Evolutionary conservation across 2,888 invertebrate genomes (phyloP), one percentile per base, ranked within the genome.

Genomic region (Mythimna albipuncta): DNA sequence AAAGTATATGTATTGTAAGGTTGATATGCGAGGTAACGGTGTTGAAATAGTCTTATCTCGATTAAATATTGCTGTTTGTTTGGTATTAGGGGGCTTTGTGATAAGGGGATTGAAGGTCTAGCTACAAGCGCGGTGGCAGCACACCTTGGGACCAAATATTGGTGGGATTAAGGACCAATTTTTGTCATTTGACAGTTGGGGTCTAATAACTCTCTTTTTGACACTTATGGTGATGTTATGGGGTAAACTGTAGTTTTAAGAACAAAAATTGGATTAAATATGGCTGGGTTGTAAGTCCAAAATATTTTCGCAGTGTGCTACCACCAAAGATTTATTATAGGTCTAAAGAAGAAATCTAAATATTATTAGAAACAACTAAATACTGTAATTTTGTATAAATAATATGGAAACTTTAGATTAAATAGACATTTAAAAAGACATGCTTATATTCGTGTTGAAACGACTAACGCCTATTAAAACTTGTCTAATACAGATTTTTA

Each of bases 121-220:
- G 71, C 83, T 81, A 81, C 79, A 83, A 83, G 77, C 76, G 50
- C 7, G 62, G 81, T 77, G 68, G 66, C 68, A 57, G 70, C 84
- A 81, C 64, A 83, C 70, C 7, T 21, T 65, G 62, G n/a, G 66
- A 72, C 32, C 59, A 57, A 65, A 3, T 35, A 9, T 63, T 35
- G 21, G 7, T 63, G 13, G 50, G 1, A 4, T n/a, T 2, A 13
- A 13, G 35, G 21, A 64, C 50, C 50, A 63, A 13, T 35, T 0
- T 16, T 35, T 55, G 55, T 19, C 47, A 47, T 47, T 47, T 19
- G 47, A 19, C 47, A 16, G 16, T 47, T 19, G 6, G 16, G 47
- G 6, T 6, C 16, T 47, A 47, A 47, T 19, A 47, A 47, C 16
- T 6, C 16, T 19, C 16, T 16, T 19, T 47, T 47, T 47, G 16